phyloP scores from a whole-genome alignment of 2,888 invertebrate genomes.

The Sepioteuthis lessoniana region DNA sequence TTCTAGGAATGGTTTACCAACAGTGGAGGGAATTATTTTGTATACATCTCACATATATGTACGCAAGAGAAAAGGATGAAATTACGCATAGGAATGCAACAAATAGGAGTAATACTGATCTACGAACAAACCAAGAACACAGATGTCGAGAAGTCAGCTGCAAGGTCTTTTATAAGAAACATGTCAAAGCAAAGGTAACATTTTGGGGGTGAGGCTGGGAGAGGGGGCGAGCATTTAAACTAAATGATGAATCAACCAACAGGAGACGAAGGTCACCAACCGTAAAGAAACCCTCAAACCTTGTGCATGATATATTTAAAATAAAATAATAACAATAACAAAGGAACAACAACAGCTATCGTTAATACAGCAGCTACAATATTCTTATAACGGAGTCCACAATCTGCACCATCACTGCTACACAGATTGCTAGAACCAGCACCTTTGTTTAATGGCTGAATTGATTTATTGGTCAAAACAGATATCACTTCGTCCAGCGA shows the following conservation, averaged over 20 bases:
- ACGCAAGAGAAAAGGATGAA: too few relatives aligned
- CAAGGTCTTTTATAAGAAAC: neutral
- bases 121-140: neutral
- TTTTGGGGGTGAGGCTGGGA: neutral
- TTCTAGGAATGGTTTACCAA: too few relatives aligned
- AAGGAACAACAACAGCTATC: slow-evolving; percentile 58
- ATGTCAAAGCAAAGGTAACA: neutral
- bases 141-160: neutral
- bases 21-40: too few relatives aligned
- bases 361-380: slow-evolving; percentile 56
- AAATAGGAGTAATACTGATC: too few relatives aligned
- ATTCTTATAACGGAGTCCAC: slow-evolving; percentile 65
- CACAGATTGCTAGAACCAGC: neutral
- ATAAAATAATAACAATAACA: slow-evolving; percentile 56
- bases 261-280: neutral
- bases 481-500: slow-evolving; percentile 71
- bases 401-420: slow-evolving; percentile 62
- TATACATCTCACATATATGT: too few relatives aligned
- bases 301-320: slow-evolving; percentile 44
- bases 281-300: neutral
- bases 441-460: slow-evolving; percentile 61
- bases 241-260: neutral
- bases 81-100: too few relatives aligned
- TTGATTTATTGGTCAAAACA: slow-evolving; percentile 66
- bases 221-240: neutral